Base-by-base conservation (phyloP, 53 echinoderm and acorn worm genomes). In the Henricia sp. region DNA sequence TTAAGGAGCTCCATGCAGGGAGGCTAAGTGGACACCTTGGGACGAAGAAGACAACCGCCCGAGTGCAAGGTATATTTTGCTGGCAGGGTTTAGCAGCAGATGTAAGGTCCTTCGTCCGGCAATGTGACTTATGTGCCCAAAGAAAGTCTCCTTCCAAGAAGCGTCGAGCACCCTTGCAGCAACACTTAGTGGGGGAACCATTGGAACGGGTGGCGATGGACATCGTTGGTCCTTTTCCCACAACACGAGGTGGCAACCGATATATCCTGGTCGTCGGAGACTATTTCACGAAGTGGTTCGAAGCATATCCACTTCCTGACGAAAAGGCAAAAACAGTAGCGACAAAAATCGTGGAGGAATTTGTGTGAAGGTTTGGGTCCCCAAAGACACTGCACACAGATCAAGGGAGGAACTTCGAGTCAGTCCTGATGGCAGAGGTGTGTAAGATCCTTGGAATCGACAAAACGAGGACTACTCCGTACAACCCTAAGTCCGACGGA, bases 401-500 rank as follows among this genome's bases (percentile, higher is more conserved):
- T 25, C 83, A 83, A 46, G 88, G 88, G 30, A 56, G 71, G 12
- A 88, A 88, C 66, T 89, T 84, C 54, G 74, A 73, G 37, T 72
- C 74, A 2, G 35, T 20, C 1, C 16, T 76, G 17, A 53, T 84
- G 36, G 75, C 42, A 13, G 85, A 85, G 35, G 50, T 85, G 41
- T 84, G 89, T 38, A 26, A 28, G 1, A 6, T 85, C n/a, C 44
- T 89, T 8, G 85, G 84, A 2, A 68, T 75, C n/a, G 44, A 41
- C 40, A 89, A 89, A 50, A 89, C 89, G 3, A 23, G 76, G 34
- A 89, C 84, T 2, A 89, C 89, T 2, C 75, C 89, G 1, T 62
- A 73, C 32, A 83, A 84, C 24, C 89, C 89, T n/a, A 83, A 84
- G 44, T 84, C 84, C 16, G 89, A 84, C 29, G 65, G 82, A 48